A percentile compares a stretch with the other conserved stretches of the same genome.
Evolutionary conservation across 2,113 vertebrate genomes (phyloP).

Genomic region (Hippoglossus stenolepis): DNA sequence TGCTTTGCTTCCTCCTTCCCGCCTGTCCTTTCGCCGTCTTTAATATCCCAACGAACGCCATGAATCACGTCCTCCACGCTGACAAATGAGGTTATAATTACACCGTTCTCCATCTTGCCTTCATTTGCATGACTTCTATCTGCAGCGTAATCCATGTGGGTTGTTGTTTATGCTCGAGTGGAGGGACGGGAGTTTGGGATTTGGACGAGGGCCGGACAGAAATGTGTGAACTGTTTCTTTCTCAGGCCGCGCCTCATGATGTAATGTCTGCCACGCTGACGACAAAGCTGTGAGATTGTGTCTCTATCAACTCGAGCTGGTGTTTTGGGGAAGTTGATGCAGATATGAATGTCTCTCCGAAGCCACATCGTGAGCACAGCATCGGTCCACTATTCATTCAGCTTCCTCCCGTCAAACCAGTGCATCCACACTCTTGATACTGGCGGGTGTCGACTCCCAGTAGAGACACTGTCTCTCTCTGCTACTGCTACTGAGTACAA

Average conservation of each 20-base stretch:
- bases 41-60: conserved; percentile 40
- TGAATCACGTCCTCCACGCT: not conserved
- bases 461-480: conserved; percentile 35
- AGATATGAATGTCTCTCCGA: conserved; percentile 27
- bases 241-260: conserved; percentile 59
- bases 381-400: conserved; percentile 15
- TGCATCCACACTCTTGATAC: conserved; percentile 17
- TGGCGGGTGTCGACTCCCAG: conserved; percentile 46
- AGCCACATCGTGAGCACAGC: conserved; percentile 10
- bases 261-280: conserved; percentile 55
- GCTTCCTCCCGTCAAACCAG: conserved; percentile 17
- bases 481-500: conserved; percentile 43
- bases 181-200: conserved; percentile 51
- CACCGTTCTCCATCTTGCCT: conserved; percentile 9
- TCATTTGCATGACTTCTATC: conserved; percentile 22
- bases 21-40: conserved; percentile 7
- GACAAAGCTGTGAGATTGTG: conserved; percentile 24
- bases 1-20: conserved; percentile 3
- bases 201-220: conserved; percentile 27
- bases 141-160: conserved; percentile 20
- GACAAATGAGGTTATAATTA: conserved; percentile 35
- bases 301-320: conserved; percentile 2
- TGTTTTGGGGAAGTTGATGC: conserved; percentile 22
- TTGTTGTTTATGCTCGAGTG: conserved; percentile 34
- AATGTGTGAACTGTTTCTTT: conserved; percentile 49